Evolutionary conservation across 2,113 vertebrate genomes (phyloP).

Genomic region (Macroglossus sobrinus): DNA sequence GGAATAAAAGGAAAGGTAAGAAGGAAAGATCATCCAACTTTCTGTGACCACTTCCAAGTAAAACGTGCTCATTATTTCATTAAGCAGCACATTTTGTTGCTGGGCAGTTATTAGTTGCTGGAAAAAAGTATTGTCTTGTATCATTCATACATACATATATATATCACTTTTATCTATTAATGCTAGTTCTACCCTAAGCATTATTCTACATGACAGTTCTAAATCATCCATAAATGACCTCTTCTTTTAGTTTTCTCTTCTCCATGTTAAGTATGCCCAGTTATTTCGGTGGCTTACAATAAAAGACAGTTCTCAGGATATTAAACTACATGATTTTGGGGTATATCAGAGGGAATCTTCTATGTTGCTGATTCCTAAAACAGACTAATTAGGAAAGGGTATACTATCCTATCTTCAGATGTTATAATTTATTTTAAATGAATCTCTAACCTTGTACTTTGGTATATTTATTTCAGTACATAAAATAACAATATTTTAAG

Average conservation of each 20-base stretch:
- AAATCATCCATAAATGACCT: neutral
- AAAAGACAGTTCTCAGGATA: constrained; percentile 25
- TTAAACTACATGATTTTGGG: neutral
- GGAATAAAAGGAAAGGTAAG: neutral
- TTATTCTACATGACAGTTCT: neutral
- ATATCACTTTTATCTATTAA: neutral
- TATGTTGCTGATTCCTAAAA: neutral
- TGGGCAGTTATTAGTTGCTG: neutral
- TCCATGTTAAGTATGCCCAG: neutral
- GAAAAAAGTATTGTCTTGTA: neutral
- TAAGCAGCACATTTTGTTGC: neutral
- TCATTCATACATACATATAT: too few species aligned
- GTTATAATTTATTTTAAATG: constrained; percentile 39
- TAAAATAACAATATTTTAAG: constrained; percentile 63
- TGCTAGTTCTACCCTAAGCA: neutral
- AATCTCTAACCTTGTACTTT: constrained; percentile 59
- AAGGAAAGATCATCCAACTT: neutral
- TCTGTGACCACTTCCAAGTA: neutral
- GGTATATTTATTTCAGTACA: constrained; percentile 42
- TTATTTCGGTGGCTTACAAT: neutral
- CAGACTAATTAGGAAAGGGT: constrained; percentile 19
- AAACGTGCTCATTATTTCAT: neutral
- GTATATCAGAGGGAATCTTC: neutral
- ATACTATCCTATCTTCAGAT: constrained; percentile 30
- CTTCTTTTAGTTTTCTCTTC: neutral